A percentile compares a stretch with the other conserved stretches of the same genome.
phyloP scores from a whole-genome alignment of 2,797 vertebrate species.

The Apogon talboti region DNA sequence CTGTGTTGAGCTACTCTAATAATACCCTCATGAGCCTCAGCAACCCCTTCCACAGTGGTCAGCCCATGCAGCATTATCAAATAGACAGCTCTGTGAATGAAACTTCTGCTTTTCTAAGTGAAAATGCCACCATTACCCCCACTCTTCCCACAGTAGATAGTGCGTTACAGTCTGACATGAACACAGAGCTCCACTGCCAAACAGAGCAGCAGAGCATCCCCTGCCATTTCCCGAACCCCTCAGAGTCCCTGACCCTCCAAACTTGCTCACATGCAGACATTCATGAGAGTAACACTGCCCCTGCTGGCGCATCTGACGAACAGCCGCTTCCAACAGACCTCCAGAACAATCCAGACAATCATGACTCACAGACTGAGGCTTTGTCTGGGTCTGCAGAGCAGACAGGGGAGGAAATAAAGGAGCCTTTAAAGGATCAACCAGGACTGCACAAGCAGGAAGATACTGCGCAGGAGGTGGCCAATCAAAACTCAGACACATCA shows the following conservation, averaged over 20 bases:
- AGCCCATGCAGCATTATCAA: conserved; percentile 87
- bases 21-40: conserved; percentile 82
- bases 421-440: conserved; percentile 9
- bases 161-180: conserved; percentile 87
- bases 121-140: conserved; percentile 64
- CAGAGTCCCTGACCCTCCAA: conserved; percentile 31
- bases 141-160: conserved; percentile 76
- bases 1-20: conserved; percentile 90
- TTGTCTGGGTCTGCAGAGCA: conserved; percentile 79
- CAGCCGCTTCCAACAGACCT: conserved; percentile 81
- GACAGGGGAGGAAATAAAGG: conserved; percentile 52
- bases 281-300: conserved; percentile 74
- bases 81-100: conserved; percentile 81
- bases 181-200: conserved; percentile 83
- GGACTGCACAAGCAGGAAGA: conserved; percentile 18
- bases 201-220: conserved; percentile 80
- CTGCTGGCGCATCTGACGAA: conserved; percentile 76
- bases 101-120: conserved; percentile 69
- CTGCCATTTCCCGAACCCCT: conserved; percentile 74
- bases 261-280: conserved; percentile 40
- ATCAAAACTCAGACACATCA: conserved; percentile 84
- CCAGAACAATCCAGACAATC: conserved; percentile 86
- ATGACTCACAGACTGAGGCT: conserved; percentile 80
- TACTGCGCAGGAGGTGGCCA: conserved; percentile 7
- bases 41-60: conserved; percentile 83